These are phyloP conservation scores for Rhabdornis inornatus DNA, from an alignment of 2,113 vertebrate genomes.

Conservation along the genomic window DNA sequence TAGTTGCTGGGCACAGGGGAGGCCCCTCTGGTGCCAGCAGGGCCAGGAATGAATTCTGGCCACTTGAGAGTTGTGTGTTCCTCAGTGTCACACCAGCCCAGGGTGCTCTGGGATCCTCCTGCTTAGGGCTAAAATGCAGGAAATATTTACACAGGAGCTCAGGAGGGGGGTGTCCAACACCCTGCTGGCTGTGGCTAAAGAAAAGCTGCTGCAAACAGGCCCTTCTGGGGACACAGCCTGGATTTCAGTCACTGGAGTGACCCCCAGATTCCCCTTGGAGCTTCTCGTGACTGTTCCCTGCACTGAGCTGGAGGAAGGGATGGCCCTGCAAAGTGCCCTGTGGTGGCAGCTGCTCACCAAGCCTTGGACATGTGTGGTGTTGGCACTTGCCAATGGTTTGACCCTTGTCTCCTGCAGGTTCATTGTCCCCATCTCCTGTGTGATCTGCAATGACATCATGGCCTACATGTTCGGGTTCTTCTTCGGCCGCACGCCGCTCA, in stretches of 20 bases:
- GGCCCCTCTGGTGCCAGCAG: not conserved
- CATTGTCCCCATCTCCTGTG: conserved; percentile 97
- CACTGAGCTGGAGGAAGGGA: not conserved
- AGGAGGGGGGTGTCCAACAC: not conserved
- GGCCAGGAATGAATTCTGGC: not conserved
- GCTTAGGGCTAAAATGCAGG: not conserved
- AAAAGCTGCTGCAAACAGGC: not conserved
- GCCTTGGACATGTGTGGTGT: not conserved
- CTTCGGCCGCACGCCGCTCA: conserved; percentile 95
- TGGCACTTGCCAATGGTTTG: not conserved
- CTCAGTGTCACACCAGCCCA: not conserved
- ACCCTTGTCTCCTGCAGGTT: conserved; percentile 78
- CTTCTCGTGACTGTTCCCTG: not conserved
- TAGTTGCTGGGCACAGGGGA: not conserved
- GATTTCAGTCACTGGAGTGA: not conserved
- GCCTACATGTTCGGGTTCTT: conserved; percentile 99
- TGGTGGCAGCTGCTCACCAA: not conserved
- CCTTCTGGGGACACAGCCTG: not conserved
- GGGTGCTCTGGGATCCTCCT: not conserved
- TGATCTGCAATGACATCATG: conserved; percentile 99
- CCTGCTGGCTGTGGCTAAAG: not conserved
- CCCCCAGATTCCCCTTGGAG: not conserved
- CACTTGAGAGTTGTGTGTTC: not conserved
- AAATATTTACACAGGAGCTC: not conserved
- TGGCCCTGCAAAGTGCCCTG: not conserved